Evolutionary conservation across 2,888 invertebrate species (phyloP), one percentile per base, ranked within the genome.

Genomic region (Ophion slaviceki): DNA sequence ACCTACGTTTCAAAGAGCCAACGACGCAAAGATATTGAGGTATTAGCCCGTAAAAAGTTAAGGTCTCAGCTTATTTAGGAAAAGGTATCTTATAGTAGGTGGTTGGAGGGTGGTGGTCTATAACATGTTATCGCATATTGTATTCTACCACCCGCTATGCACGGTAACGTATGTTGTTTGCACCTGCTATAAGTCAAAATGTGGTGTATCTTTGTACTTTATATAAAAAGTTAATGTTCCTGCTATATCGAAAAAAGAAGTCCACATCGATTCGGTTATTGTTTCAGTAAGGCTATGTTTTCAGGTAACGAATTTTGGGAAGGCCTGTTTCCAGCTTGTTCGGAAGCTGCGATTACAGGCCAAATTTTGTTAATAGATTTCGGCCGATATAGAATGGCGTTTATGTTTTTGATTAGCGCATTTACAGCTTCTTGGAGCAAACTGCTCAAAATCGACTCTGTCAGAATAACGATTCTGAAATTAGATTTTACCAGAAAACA

Each of bases 1-100:
- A 45, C 53, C 53, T 17, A 53, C 53, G 53, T 53, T 53, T 53
- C 17, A 53, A 53, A 17, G 53, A 53, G 53, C 68, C 47, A 82
- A 76, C 70, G 76, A 76, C 40, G 64, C 24, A 45, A 62, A 47
- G 53, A 70, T 64, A 76, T 70, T 76, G 53, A 68, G 82, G 76
- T 76, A 75, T 53, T 64, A 70, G 64, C 61, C 76, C 76, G 82
- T 82, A 82, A 82, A 82, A 64, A 70, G 70, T 24, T 28, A 70
- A 64, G 76, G 76, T 71, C 75, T 53, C 20, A 70, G 70, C 70
- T 82, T 76, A 82, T 82, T 82, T 76, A 76, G 76, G 53, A 17
- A 53, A 53, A 53, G 53, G 17, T 53, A 14, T 53, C 10, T 14
- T 53, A 14, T 11, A 11, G 53, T 53, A 53, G 53, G 53, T 53